Percentiles rank a stretch among this genome's conserved stretches.
Evolutionary conservation across 2,113 vertebrate genomes (phyloP).

Genomic region (Neodon shergylaensis): DNA sequence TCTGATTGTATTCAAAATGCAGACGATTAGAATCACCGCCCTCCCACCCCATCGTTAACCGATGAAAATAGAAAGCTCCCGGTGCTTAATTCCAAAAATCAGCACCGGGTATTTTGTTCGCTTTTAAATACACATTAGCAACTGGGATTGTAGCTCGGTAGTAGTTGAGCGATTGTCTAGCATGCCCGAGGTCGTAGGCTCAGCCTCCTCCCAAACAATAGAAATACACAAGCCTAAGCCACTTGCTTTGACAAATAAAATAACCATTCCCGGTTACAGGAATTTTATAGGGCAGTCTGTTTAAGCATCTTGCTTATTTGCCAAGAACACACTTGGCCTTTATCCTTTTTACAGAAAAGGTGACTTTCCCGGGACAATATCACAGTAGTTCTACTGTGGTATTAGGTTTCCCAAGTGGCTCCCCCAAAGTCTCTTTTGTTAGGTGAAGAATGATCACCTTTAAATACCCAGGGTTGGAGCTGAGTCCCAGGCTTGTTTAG

Average conservation of each 20-base stretch:
- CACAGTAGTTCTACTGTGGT: constrained; percentile 43
- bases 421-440: constrained; percentile 62
- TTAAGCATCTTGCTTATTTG: constrained; percentile 37
- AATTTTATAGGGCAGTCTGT: not conserved
- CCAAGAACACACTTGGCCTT: constrained; percentile 59
- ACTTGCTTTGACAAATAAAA: not conserved
- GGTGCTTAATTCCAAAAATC: not conserved
- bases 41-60: too few species aligned
- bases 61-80: not conserved
- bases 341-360: not conserved
- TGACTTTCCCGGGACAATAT: constrained; percentile 1
- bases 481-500: constrained; percentile 33
- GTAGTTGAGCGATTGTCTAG: not conserved
- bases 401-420: constrained; percentile 26
- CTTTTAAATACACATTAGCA: not conserved
- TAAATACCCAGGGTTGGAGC: constrained; percentile 35
- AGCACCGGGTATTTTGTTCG: not conserved
- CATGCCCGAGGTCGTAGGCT: not conserved
- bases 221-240: not conserved
- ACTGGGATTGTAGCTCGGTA: not conserved
- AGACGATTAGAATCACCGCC: not conserved
- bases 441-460: constrained; percentile 52
- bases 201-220: not conserved
- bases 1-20: not conserved
- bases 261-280: not conserved